These are phyloP conservation scores for Acyrthosiphon pisum DNA, from an alignment of 1,140 invertebrate species.

Conservation along the genomic window DNA sequence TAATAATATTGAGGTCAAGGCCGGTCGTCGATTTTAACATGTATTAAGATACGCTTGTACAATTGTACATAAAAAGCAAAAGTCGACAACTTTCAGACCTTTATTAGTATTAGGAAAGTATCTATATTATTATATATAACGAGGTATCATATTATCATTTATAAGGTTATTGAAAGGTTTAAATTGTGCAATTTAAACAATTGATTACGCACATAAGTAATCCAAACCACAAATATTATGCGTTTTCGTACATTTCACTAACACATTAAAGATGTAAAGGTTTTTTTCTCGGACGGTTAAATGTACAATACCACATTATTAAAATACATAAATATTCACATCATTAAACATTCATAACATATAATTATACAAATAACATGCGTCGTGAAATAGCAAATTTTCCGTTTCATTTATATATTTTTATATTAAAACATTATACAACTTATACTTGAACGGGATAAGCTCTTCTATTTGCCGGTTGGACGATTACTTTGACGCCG, in stretches of 20 bases:
- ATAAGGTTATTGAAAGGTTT: not conserved
- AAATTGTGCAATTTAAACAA: not conserved
- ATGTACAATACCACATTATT: not conserved
- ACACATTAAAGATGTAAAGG: not conserved
- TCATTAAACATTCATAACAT: conserved; percentile 11
- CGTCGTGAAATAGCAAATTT: conserved; percentile 6
- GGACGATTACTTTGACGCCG: conserved; percentile 94
- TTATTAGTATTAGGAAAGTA: not conserved
- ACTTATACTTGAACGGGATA: conserved; percentile 88
- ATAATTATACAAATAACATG: conserved; percentile 4
- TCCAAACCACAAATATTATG: not conserved
- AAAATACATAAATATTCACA: too few relatives aligned
- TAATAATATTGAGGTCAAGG: not conserved
- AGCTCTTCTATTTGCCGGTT: conserved; percentile 95
- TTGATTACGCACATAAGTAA: not conserved
- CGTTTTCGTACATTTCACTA: not conserved
- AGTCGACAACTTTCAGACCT: too few relatives aligned
- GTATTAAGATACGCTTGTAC: not conserved
- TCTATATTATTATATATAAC: not conserved
- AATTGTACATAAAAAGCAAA: not conserved
- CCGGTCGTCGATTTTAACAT: not conserved
- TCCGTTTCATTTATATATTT: conserved; percentile 41
- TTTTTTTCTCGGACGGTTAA: not conserved
- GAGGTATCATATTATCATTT: not conserved
- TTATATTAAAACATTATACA: conserved; percentile 20